A percentile compares a stretch with the other conserved stretches of the same genome.
Evolutionary conservation across 2,113 vertebrate genomes (phyloP).

Genomic region (Dicrurus megarhynchus): DNA sequence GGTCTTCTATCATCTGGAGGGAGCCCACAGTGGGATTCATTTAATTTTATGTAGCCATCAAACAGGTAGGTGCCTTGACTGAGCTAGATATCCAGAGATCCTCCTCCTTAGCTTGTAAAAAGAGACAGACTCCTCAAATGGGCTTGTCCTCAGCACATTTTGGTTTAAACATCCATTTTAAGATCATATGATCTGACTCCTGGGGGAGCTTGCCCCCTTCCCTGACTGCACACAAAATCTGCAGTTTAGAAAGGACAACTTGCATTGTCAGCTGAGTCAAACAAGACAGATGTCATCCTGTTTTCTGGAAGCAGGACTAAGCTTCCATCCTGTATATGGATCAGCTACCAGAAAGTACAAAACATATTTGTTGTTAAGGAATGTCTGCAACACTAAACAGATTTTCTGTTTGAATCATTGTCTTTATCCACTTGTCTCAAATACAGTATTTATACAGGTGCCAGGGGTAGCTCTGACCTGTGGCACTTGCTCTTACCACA

Average conservation of each 20-base stretch:
- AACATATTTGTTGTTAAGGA: neutral
- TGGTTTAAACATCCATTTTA: neutral
- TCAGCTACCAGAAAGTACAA: neutral
- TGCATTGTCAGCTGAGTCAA: neutral
- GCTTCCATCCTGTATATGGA: neutral
- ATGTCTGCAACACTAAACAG: neutral
- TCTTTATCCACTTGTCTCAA: neutral
- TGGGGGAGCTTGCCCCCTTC: neutral
- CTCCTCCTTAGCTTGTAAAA: neutral
- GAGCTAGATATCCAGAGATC: neutral
- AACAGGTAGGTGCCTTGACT: neutral
- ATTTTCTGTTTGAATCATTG: neutral
- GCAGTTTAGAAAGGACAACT: neutral
- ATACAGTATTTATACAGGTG: neutral
- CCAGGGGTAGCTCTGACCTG: neutral
- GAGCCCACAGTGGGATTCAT: neutral
- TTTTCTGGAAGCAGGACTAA: neutral
- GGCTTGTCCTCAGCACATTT: neutral
- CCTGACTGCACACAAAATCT: neutral
- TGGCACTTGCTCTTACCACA: neutral
- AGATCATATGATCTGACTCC: neutral
- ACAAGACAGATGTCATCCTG: neutral
- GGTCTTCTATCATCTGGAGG: neutral
- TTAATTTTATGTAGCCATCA: neutral
- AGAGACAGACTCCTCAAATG: neutral